Evolutionary conservation across 2,797 vertebrate genomes (phyloP).

Genomic region (Epinephelus awoara): DNA sequence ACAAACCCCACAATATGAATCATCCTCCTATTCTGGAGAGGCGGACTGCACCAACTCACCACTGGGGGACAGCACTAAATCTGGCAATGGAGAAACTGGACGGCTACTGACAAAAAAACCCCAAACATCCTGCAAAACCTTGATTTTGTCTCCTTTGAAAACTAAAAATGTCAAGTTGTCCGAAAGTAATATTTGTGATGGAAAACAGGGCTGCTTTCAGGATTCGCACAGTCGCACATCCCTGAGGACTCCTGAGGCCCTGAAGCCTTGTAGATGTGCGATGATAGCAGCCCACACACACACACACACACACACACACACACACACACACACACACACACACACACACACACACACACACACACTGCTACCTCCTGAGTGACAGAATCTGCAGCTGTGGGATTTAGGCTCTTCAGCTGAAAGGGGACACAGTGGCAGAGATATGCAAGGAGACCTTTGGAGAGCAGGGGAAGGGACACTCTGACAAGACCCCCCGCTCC

Average conservation of each 20-base stretch:
- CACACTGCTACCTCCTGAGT: conserved; percentile 31
- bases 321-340: not conserved
- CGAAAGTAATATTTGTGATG: conserved; percentile 40
- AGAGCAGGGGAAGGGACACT: conserved; percentile 21
- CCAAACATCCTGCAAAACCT: conserved; percentile 44
- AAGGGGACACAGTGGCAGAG: conserved; percentile 43
- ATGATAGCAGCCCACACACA: conserved; percentile 25
- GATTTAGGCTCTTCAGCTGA: conserved; percentile 49
- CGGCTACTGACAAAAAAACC: conserved; percentile 33
- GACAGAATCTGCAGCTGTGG: conserved; percentile 51
- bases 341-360: not conserved
- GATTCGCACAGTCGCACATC: conserved; percentile 19
- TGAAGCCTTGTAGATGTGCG: conserved; percentile 37
- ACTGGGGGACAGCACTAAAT: conserved; percentile 69
- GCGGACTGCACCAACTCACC: conserved; percentile 62
- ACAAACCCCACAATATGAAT: conserved; percentile 54
- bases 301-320: not conserved
- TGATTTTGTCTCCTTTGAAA: conserved; percentile 34
- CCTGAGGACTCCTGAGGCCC: conserved; percentile 34
- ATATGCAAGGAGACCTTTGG: conserved; percentile 27
- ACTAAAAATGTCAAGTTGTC: conserved; percentile 54
- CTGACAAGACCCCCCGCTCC: conserved; percentile 50
- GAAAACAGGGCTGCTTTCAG: conserved; percentile 27
- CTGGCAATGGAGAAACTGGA: conserved; percentile 42
- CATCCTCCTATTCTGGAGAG: conserved; percentile 42